These are phyloP conservation scores for Bombus confusus DNA, from an alignment of 1,140 invertebrate genomes.

Conservation along the genomic window DNA sequence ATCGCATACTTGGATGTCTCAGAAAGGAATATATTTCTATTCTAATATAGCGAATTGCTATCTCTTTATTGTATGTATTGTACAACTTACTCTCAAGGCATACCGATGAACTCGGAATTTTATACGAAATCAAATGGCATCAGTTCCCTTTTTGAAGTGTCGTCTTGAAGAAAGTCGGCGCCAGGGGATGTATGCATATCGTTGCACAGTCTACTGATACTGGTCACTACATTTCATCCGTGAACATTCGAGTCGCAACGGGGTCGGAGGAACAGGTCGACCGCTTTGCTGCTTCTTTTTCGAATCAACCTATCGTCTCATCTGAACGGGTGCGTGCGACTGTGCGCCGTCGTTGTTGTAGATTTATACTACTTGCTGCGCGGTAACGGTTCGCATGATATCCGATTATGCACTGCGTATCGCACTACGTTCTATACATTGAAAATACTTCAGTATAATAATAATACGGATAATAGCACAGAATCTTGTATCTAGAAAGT, in stretches of 20 bases:
- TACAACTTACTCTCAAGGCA: not conserved
- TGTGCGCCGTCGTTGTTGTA: not conserved
- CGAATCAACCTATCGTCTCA: conserved; percentile 36
- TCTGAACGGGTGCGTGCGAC: conserved; percentile 21
- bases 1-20: not conserved
- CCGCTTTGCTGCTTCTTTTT: conserved; percentile 18
- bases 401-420: conserved; percentile 35
- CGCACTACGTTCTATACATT: conserved; percentile 47
- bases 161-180: conserved; percentile 13
- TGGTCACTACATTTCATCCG: conserved; percentile 34
- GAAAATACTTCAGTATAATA: conserved; percentile 39
- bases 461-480: conserved; percentile 61
- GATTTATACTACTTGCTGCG: conserved; percentile 14
- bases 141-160: conserved; percentile 1
- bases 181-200: conserved; percentile 31
- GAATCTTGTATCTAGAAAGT: conserved; percentile 36
- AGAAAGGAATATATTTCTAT: conserved; percentile 13
- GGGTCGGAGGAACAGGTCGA: not conserved
- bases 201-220: conserved; percentile 32
- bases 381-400: conserved; percentile 45
- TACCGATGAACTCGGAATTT: conserved; percentile 16
- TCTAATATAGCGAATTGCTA: not conserved
- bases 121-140: conserved; percentile 28
- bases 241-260: conserved; percentile 27
- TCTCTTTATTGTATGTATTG: not conserved